Conservation (phyloP, 2,113 vertebrate species). For the Corynorhinus townsendii region DNA sequence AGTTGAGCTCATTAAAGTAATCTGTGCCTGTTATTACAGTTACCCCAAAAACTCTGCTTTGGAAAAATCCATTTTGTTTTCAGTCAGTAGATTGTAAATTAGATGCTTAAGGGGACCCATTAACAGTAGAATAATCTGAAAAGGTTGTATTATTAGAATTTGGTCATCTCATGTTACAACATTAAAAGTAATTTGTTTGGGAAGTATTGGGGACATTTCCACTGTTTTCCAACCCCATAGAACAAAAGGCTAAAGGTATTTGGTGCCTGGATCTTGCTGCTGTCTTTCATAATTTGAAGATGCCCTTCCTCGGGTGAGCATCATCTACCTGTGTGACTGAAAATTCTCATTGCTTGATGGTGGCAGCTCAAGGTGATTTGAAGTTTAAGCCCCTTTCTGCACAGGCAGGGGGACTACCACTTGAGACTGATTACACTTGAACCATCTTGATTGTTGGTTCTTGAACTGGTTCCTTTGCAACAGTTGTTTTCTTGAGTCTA, state of each 20-base stretch:
- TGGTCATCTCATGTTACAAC: not conserved
- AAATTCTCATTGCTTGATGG: not conserved
- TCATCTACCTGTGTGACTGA: not conserved
- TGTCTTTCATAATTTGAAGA: not conserved
- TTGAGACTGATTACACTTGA: not conserved
- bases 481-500: not conserved
- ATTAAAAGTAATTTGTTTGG: not conserved
- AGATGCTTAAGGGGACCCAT: not conserved
- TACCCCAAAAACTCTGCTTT: not conserved
- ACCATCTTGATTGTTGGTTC: not conserved
- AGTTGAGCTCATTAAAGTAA: not conserved
- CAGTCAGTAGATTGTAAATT: not conserved
- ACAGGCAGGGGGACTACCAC: not conserved
- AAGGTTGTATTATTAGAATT: not conserved
- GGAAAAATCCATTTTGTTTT: not conserved
- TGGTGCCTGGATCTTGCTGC: not conserved
- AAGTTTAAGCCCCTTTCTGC: not conserved
- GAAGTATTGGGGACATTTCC: not conserved
- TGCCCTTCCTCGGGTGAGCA: not conserved
- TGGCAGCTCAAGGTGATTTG: not conserved
- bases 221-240: not conserved
- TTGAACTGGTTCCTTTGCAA: not conserved
- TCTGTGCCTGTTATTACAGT: not conserved
- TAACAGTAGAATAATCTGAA: constrained; percentile 2
- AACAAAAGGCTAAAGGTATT: not conserved